Conservation (phyloP, 2,888 invertebrate species). For the Drosophila suboccidentalis region DNA sequence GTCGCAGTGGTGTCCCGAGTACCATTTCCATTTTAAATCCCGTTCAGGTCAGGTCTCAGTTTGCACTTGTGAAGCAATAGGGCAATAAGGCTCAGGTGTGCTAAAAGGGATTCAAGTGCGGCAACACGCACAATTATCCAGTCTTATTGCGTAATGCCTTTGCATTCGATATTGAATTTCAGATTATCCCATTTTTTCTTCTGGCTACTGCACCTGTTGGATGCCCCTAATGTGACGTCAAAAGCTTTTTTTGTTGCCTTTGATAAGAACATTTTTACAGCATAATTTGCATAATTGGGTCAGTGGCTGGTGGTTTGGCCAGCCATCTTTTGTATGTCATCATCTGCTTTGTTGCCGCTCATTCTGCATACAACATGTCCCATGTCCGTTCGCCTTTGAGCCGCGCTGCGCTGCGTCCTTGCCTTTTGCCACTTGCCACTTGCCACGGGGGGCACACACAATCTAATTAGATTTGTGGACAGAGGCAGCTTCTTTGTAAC, state of each 20-base stretch:
- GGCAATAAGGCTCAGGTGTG: slow-evolving; percentile 77
- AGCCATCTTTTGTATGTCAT: slow-evolving; percentile 30
- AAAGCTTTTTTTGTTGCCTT: slow-evolving; percentile 26
- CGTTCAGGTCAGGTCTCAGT: slow-evolving; percentile 18
- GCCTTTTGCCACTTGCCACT: slow-evolving; percentile 1
- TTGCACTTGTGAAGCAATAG: slow-evolving; percentile 26
- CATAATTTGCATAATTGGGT: slow-evolving; percentile 73
- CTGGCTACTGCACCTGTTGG: slow-evolving; percentile 14
- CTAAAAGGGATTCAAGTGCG: slow-evolving; percentile 45
- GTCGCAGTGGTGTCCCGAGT: slow-evolving; percentile 35
- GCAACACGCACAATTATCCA: slow-evolving; percentile 64
- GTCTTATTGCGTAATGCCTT: slow-evolving; percentile 59
- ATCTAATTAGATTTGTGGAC: slow-evolving; percentile 53
- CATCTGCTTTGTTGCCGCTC: slow-evolving; percentile 24
- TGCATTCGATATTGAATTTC: slow-evolving; percentile 47
- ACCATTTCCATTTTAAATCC: slow-evolving; percentile 34
- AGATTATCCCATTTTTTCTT: slow-evolving; percentile 3
- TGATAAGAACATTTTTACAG: slow-evolving; percentile 25
- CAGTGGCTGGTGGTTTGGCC: slow-evolving; percentile 63
- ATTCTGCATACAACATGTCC: slow-evolving; percentile 24
- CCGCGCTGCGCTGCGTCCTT: slow-evolving; percentile 2
- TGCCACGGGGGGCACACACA: slow-evolving; percentile 11
- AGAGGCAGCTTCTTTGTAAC: slow-evolving; percentile 47
- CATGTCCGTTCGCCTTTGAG: slow-evolving; percentile 30
- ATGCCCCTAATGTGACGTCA: slow-evolving; percentile 62